phyloP scores from a whole-genome alignment of 1,140 invertebrate species.

The Drosophila saltans region DNA sequence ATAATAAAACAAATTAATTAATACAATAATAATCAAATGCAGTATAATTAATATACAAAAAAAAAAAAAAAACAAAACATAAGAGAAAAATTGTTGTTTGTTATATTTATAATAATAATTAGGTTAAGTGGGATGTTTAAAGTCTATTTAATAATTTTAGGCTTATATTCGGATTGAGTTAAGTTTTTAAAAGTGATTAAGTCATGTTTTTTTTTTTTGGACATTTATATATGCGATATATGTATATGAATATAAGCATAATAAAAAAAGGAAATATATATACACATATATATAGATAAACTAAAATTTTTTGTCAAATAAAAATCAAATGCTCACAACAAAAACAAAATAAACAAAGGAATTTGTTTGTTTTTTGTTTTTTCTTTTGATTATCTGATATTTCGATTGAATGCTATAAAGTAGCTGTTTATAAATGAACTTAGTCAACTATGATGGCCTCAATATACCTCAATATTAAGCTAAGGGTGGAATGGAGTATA shows the following conservation, averaged over 20 bases:
- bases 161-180: neutral
- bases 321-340: constrained; percentile 4
- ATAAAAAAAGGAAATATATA: neutral
- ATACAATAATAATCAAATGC: neutral
- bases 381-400: too few species aligned
- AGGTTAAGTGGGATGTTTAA: constrained; percentile 17
- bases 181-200: constrained; percentile 17
- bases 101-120: constrained; percentile 23
- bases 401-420: too few species aligned
- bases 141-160: constrained; percentile 10
- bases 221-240: constrained; percentile 1
- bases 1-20: neutral
- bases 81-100: constrained; percentile 50
- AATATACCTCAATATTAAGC: too few species aligned
- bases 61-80: neutral
- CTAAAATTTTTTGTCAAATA: neutral
- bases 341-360: neutral
- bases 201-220: constrained; percentile 3
- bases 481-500: neutral
- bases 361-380: too few species aligned
- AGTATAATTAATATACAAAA: neutral
- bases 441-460: too few species aligned
- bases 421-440: too few species aligned
- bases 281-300: constrained; percentile 32
- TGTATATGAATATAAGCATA: neutral